A percentile compares a stretch with the other conserved stretches of the same genome.
Evolutionary conservation across 2,888 invertebrate genomes (phyloP).

Genomic region (Zaprionus bogoriensis): DNA sequence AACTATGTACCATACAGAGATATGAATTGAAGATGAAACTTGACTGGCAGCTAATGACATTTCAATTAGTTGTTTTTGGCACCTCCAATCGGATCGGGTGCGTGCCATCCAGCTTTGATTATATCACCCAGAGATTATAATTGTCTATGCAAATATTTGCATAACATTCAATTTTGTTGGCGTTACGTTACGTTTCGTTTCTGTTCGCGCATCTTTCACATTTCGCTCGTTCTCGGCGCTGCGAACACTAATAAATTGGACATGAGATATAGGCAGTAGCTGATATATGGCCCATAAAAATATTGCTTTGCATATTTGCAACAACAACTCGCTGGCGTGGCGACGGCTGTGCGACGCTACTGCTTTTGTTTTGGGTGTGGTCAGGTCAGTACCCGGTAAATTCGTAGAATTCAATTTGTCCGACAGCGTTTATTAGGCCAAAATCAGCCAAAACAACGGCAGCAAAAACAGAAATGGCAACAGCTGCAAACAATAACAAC

Average conservation of each 20-base stretch:
- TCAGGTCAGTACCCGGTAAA: constrained; percentile 44
- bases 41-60: constrained; percentile 17
- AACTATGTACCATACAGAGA: no score
- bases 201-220: neutral
- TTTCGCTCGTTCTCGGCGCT: neutral
- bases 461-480: constrained; percentile 2
- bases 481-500: constrained; percentile 29
- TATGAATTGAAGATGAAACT: no score
- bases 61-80: constrained; percentile 33
- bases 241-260: constrained; percentile 37
- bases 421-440: constrained; percentile 45
- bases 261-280: constrained; percentile 6
- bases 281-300: neutral
- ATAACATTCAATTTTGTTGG: constrained; percentile 24
- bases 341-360: no score
- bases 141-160: constrained; percentile 45
- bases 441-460: constrained; percentile 13
- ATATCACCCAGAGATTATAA: constrained; percentile 33
- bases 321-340: constrained; percentile 4
- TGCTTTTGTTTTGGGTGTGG: constrained; percentile 39
- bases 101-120: constrained; percentile 9
- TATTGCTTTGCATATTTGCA: constrained; percentile 44
- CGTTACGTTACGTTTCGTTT: constrained; percentile 23
- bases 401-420: constrained; percentile 47
- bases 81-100: constrained; percentile 9